A percentile compares a stretch with the other conserved stretches of the same genome.
phyloP scores from a whole-genome alignment of 2,888 invertebrate species.

The Pecten maximus region DNA sequence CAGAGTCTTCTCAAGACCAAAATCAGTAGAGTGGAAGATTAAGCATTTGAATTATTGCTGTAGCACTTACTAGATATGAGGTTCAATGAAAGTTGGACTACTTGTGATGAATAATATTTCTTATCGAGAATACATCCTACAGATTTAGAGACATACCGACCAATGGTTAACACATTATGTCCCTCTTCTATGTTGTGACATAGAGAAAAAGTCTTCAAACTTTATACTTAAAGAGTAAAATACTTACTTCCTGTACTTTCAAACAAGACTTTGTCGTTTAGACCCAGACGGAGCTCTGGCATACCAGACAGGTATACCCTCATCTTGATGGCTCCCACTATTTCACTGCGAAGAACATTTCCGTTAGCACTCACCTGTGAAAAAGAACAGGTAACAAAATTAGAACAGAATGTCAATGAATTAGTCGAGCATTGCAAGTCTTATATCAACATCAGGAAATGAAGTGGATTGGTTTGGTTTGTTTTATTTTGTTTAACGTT shows the following conservation, averaged over 20 bases:
- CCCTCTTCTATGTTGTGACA: neutral
- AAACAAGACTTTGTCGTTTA: slow-evolving; percentile 98
- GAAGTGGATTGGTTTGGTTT: too few species aligned
- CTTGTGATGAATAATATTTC: neutral
- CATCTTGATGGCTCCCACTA: slow-evolving; percentile 99
- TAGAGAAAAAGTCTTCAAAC: neutral
- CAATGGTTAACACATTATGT: neutral
- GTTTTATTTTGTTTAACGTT: too few species aligned
- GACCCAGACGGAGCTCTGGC: slow-evolving; percentile 97
- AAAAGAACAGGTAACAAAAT: slow-evolving; percentile 34
- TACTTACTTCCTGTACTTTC: slow-evolving; percentile 93
- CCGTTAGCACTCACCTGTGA: slow-evolving; percentile 91
- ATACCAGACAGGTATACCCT: slow-evolving; percentile 98
- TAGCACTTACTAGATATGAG: too few species aligned
- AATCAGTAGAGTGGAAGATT: too few species aligned
- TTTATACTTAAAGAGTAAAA: neutral
- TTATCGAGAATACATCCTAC: too few species aligned
- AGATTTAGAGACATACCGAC: neutral
- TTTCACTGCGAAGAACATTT: slow-evolving; percentile 97
- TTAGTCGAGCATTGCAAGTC: too few species aligned
- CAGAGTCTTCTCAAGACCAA: too few species aligned
- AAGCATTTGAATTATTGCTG: too few species aligned
- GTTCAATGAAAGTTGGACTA: too few species aligned
- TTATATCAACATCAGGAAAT: too few species aligned
- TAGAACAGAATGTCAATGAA: too few species aligned